These are phyloP conservation scores for Petroica traversi DNA, from an alignment of 2,113 vertebrate species.

Conservation along the genomic window DNA sequence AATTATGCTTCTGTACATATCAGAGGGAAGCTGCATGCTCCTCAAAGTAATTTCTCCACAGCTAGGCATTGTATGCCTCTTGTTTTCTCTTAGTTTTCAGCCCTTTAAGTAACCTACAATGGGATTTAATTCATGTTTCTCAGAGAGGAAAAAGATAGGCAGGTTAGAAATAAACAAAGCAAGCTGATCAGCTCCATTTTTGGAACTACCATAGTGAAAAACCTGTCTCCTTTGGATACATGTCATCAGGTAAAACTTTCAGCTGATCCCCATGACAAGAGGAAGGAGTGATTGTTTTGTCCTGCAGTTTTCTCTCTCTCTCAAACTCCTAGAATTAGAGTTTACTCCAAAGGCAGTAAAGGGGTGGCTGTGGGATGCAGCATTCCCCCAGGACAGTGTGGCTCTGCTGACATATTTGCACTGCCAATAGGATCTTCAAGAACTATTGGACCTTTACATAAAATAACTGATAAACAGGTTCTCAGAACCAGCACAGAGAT, in stretches of 20 bases:
- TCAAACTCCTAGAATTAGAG: neutral
- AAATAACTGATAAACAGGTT: neutral
- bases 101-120: neutral
- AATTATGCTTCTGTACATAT: neutral
- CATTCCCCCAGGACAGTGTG: neutral
- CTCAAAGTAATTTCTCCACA: neutral
- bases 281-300: neutral
- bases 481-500: neutral
- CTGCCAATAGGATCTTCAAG: neutral
- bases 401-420: neutral
- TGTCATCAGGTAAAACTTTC: neutral
- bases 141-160: neutral
- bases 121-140: slow-evolving; percentile 22
- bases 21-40: neutral
- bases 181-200: neutral
- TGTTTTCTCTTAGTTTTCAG: neutral
- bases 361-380: neutral
- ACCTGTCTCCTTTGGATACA: neutral
- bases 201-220: neutral
- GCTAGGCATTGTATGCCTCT: neutral
- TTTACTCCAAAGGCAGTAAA: neutral
- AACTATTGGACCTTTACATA: neutral
- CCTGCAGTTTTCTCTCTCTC: neutral
- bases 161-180: neutral
- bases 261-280: neutral